Evolutionary conservation across 2,888 invertebrate species (phyloP).

Genomic region (Lymantria dispar): DNA sequence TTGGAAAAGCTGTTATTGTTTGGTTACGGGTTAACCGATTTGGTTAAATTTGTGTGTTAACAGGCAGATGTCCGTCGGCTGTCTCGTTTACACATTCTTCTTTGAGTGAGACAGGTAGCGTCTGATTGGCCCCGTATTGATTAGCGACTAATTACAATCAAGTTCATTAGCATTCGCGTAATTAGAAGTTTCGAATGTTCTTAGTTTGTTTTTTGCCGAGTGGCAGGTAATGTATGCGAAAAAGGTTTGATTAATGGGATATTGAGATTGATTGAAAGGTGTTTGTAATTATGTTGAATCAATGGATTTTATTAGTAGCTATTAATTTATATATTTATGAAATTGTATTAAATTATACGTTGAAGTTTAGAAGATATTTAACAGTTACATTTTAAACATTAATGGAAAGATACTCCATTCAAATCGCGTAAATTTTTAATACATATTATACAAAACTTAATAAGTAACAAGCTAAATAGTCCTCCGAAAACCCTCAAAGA

Average conservation of each 20-base stretch:
- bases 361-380: background rate
- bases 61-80: slow-evolving; percentile 68
- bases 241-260: slow-evolving; percentile 15
- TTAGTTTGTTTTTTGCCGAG: slow-evolving; percentile 26
- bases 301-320: background rate
- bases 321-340: background rate
- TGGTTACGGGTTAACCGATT: slow-evolving; percentile 81
- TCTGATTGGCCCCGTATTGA: slow-evolving; percentile 67
- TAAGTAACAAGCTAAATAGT: slow-evolving; percentile 31
- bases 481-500: slow-evolving; percentile 43
- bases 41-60: slow-evolving; percentile 80
- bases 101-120: slow-evolving; percentile 37
- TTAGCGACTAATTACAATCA: slow-evolving; percentile 62
- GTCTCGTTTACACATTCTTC: slow-evolving; percentile 49
- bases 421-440: slow-evolving; percentile 22
- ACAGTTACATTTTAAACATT: background rate
- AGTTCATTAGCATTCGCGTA: slow-evolving; percentile 53
- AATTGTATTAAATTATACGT: background rate
- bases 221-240: slow-evolving; percentile 22
- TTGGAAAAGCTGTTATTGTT: slow-evolving; percentile 81
- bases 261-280: slow-evolving; percentile 9
- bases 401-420: slow-evolving; percentile 1
- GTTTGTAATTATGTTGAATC: background rate
- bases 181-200: slow-evolving; percentile 39
- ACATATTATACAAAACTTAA: slow-evolving; percentile 28